phyloP scores from a whole-genome alignment of 2,888 invertebrate species.

The Galeopsomyia nigrocyanea region DNA sequence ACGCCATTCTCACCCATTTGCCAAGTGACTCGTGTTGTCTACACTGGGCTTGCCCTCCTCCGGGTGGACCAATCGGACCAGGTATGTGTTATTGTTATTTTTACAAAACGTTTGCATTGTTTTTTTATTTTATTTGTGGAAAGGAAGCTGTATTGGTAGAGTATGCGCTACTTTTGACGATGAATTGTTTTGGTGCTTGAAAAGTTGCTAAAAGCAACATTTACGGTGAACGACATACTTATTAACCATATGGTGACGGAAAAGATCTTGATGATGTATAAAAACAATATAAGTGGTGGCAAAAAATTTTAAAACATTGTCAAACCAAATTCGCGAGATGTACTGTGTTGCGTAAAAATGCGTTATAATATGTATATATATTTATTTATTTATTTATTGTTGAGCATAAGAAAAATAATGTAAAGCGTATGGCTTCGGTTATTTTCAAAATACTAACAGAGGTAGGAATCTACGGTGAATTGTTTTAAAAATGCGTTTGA shows the following conservation, averaged over 20 bases:
- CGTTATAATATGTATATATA: not conserved
- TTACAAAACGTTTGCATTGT: not conserved
- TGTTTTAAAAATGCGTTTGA: constrained; percentile 4
- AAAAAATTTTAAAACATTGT: constrained; percentile 15
- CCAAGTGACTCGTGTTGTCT: constrained; percentile 88
- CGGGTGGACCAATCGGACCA: constrained; percentile 20
- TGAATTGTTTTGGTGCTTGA: constrained; percentile 2
- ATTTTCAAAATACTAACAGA: constrained; percentile 39
- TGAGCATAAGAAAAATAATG: constrained; percentile 2
- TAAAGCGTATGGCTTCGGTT: constrained; percentile 30
- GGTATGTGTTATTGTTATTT: constrained; percentile 41
- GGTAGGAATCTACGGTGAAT: constrained; percentile 19
- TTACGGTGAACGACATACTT: not conserved
- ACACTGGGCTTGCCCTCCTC: constrained; percentile 75
- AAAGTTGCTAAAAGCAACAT: not conserved
- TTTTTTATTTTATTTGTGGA: not conserved
- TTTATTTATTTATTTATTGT: not conserved
- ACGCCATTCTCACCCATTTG: constrained; percentile 76
- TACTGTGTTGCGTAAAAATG: not conserved
- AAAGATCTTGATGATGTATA: not conserved
- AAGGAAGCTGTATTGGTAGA: constrained; percentile 20
- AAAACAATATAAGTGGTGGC: not conserved
- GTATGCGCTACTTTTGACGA: constrained; percentile 10
- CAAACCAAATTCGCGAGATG: not conserved
- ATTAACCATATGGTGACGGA: constrained; percentile 38